These are phyloP conservation scores for Nomada flava DNA, from an alignment of 2,888 invertebrate genomes.

Conservation along the genomic window DNA sequence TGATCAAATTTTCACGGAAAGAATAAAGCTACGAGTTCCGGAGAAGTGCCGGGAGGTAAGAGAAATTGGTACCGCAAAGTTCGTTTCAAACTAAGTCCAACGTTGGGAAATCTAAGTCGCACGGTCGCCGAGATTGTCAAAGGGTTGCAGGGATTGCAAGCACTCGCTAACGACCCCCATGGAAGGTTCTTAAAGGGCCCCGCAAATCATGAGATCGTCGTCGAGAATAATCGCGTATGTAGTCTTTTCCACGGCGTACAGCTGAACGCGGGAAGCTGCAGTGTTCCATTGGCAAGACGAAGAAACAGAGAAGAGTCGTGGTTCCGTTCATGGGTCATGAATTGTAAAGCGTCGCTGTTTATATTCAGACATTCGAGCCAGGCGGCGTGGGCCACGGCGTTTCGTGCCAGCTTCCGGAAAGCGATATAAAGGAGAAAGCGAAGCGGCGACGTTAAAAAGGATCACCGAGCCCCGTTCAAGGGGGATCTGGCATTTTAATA, in stretches of 20 bases:
- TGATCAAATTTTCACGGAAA: too few species aligned
- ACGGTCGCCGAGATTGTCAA: not conserved
- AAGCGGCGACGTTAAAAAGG: conserved; percentile 65
- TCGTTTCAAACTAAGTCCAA: not conserved
- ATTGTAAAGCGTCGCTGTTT: conserved; percentile 71
- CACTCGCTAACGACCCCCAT: not conserved
- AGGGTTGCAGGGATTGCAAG: not conserved
- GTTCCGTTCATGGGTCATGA: conserved; percentile 66
- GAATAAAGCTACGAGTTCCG: too few species aligned
- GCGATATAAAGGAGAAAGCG: conserved; percentile 56
- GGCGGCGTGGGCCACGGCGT: conserved; percentile 40
- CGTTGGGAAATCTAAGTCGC: not conserved
- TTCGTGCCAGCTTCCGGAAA: conserved; percentile 64
- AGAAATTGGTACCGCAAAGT: not conserved
- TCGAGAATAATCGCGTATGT: conserved; percentile 35
- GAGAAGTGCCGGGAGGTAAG: not conserved
- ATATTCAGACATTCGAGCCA: conserved; percentile 68
- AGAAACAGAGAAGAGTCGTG: conserved; percentile 35
- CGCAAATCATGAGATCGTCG: conserved; percentile 28
- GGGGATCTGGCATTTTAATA: conserved; percentile 63
- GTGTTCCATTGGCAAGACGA: conserved; percentile 40
- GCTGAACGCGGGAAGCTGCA: not conserved
- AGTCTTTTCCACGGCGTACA: not conserved
- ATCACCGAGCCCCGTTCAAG: conserved; percentile 50
- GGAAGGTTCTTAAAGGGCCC: not conserved